phyloP scores from a whole-genome alignment of 2,888 invertebrate species.

The Gisinianus flammeolus region DNA sequence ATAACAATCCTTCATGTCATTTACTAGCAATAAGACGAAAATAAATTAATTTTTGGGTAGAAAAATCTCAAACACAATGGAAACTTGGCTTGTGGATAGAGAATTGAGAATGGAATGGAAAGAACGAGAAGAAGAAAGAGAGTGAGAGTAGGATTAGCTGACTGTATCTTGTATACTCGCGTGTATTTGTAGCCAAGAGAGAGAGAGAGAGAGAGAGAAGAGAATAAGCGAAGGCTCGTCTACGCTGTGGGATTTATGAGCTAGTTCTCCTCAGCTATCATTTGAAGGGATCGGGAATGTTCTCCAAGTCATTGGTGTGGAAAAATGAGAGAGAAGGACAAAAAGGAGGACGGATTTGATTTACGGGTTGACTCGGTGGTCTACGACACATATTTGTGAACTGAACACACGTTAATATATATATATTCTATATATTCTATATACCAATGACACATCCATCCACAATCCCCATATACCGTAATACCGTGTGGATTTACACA shows the following conservation, averaged over 20 bases:
- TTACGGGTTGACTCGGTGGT: constrained; percentile 41
- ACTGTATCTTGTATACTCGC: neutral
- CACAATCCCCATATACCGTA: neutral
- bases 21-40: neutral
- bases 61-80: neutral
- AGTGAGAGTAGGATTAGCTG: constrained; percentile 7
- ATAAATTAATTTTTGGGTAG: constrained; percentile 5
- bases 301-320: constrained; percentile 40
- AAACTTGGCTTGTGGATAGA: neutral
- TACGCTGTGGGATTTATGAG: constrained; percentile 35
- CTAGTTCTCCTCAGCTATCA: constrained; percentile 37
- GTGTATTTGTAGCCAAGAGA: constrained; percentile 18
- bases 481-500: neutral
- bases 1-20: neutral
- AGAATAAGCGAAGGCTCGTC: neutral
- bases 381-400: constrained; percentile 28
- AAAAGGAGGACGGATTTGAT: constrained; percentile 40
- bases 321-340: constrained; percentile 41
- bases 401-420: neutral
- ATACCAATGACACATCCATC: neutral
- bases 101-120: no score
- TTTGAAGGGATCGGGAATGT: constrained; percentile 40
- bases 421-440: neutral
- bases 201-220: neutral
- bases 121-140: constrained; percentile 13